These are phyloP conservation scores for Syritta pipiens DNA, from an alignment of 2,888 invertebrate species.

Conservation along the genomic window DNA sequence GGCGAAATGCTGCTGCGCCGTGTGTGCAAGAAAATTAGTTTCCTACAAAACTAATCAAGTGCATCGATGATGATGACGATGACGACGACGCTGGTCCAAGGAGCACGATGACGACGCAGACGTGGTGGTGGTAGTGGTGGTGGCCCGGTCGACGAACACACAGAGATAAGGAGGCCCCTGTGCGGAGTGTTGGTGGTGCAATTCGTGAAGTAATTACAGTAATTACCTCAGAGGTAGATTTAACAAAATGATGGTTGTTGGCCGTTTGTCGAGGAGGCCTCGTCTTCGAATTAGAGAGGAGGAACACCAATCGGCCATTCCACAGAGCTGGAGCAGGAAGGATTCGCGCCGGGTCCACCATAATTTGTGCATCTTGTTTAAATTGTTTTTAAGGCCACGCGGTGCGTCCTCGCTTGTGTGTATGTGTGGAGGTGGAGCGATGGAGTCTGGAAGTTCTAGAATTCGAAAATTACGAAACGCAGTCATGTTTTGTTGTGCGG, in stretches of 20 bases:
- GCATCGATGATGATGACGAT: constrained; percentile 70
- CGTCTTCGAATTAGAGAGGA: constrained; percentile 49
- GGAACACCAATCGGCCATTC: constrained; percentile 18
- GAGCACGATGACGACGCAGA: constrained; percentile 19
- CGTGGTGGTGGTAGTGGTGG: constrained; percentile 33
- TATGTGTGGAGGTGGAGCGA: constrained; percentile 22
- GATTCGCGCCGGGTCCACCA: constrained; percentile 37
- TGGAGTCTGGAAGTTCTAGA: constrained; percentile 19
- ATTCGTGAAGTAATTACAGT: constrained; percentile 79
- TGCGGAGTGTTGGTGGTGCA: constrained; percentile 71
- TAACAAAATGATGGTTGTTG: constrained; percentile 75
- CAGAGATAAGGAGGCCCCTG: constrained; percentile 67
- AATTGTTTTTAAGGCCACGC: constrained; percentile 55
- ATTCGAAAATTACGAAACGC: constrained; percentile 38
- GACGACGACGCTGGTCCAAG: constrained; percentile 13
- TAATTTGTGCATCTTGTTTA: constrained; percentile 65
- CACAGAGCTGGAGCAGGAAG: constrained; percentile 8
- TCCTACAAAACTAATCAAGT: constrained; percentile 79
- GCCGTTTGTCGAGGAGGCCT: constrained; percentile 41
- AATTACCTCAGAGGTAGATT: constrained; percentile 79
- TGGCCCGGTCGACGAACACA: constrained; percentile 63
- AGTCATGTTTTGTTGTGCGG: constrained; percentile 19
- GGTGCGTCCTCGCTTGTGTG: too few species aligned
- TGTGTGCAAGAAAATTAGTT: constrained; percentile 80
- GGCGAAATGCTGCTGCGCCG: constrained; percentile 71